A percentile compares a stretch with the other conserved stretches of the same genome.
Conservation (phyloP, 2,888 invertebrate genomes). For the Lithosia quadra region DNA sequence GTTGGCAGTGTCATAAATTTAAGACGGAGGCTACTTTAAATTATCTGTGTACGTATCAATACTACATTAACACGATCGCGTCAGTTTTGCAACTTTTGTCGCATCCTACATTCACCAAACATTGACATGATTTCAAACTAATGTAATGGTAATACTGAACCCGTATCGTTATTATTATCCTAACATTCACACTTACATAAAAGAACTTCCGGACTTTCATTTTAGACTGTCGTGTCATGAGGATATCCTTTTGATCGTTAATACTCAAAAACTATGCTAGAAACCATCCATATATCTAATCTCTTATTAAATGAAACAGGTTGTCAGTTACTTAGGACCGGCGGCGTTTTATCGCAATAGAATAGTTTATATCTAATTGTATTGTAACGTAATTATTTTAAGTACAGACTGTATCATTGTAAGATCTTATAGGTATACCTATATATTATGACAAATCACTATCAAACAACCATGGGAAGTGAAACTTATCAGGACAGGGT, state of each 20-base stretch:
- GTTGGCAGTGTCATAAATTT: too few species aligned
- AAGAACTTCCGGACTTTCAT: conserved; percentile 35
- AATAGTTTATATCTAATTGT: not conserved
- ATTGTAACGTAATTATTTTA: not conserved
- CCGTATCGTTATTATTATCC: conserved; percentile 8
- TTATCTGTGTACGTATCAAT: not conserved
- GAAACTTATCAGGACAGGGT: not conserved
- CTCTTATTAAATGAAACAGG: not conserved
- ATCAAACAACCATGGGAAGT: not conserved
- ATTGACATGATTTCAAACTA: not conserved
- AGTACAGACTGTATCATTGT: not conserved
- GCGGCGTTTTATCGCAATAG: not conserved
- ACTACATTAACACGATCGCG: not conserved
- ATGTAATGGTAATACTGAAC: conserved; percentile 3
- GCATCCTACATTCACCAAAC: not conserved
- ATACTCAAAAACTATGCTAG: not conserved
- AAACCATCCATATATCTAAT: not conserved
- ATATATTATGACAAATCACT: too few species aligned
- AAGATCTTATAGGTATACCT: too few species aligned
- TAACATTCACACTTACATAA: conserved; percentile 14
- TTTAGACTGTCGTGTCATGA: conserved; percentile 19
- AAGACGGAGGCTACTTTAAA: not conserved
- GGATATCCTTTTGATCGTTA: conserved; percentile 5
- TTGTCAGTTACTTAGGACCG: not conserved
- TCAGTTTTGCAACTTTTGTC: not conserved